Base-by-base conservation (phyloP, 2,113 vertebrate species). In the Cheilinus undulatus region DNA sequence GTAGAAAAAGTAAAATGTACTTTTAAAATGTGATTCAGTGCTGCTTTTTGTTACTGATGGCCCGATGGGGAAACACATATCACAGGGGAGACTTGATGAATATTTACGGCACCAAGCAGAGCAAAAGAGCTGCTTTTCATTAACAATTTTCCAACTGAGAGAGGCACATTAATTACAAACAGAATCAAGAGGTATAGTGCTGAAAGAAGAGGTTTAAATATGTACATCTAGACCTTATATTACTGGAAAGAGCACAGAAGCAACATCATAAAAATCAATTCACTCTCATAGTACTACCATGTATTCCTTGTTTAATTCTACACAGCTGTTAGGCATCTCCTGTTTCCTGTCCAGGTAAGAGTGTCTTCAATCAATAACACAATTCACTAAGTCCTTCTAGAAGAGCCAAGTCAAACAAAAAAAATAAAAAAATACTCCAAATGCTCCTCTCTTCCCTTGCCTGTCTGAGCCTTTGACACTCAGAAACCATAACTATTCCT, bases 261-360 rank as follows among this genome's bases (percentile, higher is more conserved):
- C 59, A 49, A 50, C 24, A 57, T 72, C 61, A 85, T 80, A 60
- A 76, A 86, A n/a, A 49, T 2, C 19, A 61, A 22, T 60, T 26
- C 2, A 42, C 15, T 59, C 56, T 52, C 57, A 62, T 27, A 4
- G 28, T 4, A 2, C 28, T n/a, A 48, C 32, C 23, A 30, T 60
- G 53, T 49, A 27, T 45, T 11, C 0, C 11, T 48, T 73, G 40
- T 60, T 68, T 62, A 67, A 66, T 84, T 72, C 20, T 82, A 69
- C 61, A 80, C 80, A 80, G 83, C 79, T 78, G 73, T 56, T 20
- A 43, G 52, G 17, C 65, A 49, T 66, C 34, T 64, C 27, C 32
- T 54, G 69, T 79, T 68, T 78, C 68, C 78, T 66, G 54, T 66
- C 64, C 82, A 86, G 85, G 83, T 88, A 60, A 72, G 23, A 58